These are phyloP conservation scores for Capitulum mitella DNA, from an alignment of 2,888 invertebrate species.

Conservation along the genomic window DNA sequence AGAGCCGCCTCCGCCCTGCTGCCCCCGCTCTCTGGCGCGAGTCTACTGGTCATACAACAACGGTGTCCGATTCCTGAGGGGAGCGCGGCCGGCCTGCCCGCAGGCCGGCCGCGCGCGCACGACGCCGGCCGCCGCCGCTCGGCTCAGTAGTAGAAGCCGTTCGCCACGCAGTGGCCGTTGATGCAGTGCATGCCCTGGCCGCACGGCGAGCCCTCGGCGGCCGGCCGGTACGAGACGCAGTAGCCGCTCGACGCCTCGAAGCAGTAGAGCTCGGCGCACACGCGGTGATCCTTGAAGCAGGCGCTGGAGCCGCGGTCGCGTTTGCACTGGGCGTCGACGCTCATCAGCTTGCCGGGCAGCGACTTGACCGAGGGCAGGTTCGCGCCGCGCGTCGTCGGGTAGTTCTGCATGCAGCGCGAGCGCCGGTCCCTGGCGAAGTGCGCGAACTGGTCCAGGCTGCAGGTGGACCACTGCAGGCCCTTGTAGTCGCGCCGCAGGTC, in stretches of 20 bases:
- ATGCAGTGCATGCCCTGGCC: slow-evolving; percentile 19
- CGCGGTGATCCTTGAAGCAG: slow-evolving; percentile 23
- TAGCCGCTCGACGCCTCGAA: not conserved
- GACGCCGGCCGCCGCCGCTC: not conserved
- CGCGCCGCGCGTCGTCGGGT: not conserved
- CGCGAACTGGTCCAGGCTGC: not conserved
- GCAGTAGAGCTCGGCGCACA: slow-evolving; percentile 24
- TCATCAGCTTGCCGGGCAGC: slow-evolving; percentile 21
- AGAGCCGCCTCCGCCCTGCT: too few species aligned
- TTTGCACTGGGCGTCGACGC: slow-evolving; percentile 15
- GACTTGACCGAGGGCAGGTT: slow-evolving; percentile 26
- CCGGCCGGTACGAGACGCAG: slow-evolving; percentile 27
- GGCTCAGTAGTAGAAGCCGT: not conserved
- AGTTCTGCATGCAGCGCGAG: slow-evolving; percentile 22
- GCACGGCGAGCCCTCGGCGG: slow-evolving; percentile 27
- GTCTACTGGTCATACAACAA: not conserved
- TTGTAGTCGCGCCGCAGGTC: slow-evolving; percentile 7
- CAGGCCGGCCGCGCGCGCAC: not conserved
- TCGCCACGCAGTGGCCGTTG: not conserved
- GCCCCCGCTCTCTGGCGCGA: too few species aligned
- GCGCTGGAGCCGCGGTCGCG: slow-evolving; percentile 6
- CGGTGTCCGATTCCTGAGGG: not conserved
- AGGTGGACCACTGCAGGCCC: slow-evolving; percentile 22
- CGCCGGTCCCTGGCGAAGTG: slow-evolving; percentile 5
- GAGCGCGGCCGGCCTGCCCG: not conserved